Percentiles rank a stretch among this genome's conserved stretches.
Evolutionary conservation across 1,140 invertebrate genomes (phyloP).

Genomic region (Ostrea denselamellosa): DNA sequence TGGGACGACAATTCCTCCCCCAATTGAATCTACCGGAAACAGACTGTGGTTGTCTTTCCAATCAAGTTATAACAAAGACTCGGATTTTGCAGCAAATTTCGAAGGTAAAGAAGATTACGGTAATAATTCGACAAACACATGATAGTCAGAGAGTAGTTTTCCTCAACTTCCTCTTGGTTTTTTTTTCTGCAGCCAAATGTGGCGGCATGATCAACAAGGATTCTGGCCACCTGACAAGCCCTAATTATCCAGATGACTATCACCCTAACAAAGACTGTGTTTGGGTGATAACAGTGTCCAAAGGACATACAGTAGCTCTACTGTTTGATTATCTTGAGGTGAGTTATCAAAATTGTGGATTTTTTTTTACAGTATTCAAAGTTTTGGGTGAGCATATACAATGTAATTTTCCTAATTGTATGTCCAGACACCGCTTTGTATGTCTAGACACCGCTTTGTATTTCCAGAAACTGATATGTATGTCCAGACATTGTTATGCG

Average conservation of each 20-base stretch:
- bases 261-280: constrained; percentile 96
- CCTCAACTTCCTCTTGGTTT: background rate
- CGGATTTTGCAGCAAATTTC: constrained; percentile 73
- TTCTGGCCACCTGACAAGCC: constrained; percentile 90
- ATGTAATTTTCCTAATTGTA: too few species aligned
- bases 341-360: constrained; percentile 47
- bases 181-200: constrained; percentile 87
- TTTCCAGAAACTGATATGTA: too few species aligned
- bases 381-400: too few species aligned
- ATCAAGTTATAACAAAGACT: constrained; percentile 81
- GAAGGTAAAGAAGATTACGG: constrained; percentile 66
- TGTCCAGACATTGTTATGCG: too few species aligned
- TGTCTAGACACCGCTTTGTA: too few species aligned
- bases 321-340: constrained; percentile 85
- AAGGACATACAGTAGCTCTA: constrained; percentile 88
- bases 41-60: constrained; percentile 91
- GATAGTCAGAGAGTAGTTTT: background rate
- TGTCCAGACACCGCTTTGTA: too few species aligned
- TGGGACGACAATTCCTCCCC: constrained; percentile 85
- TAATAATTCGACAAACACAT: background rate
- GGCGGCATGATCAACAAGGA: constrained; percentile 89
- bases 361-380: too few species aligned
- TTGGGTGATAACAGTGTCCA: constrained; percentile 94
- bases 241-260: constrained; percentile 98
- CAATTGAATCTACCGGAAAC: constrained; percentile 88